Percentiles rank a stretch among this genome's conserved stretches.
These are phyloP conservation scores for Zele albiditarsus DNA, from an alignment of 2,888 invertebrate species.

Conservation along the genomic window DNA sequence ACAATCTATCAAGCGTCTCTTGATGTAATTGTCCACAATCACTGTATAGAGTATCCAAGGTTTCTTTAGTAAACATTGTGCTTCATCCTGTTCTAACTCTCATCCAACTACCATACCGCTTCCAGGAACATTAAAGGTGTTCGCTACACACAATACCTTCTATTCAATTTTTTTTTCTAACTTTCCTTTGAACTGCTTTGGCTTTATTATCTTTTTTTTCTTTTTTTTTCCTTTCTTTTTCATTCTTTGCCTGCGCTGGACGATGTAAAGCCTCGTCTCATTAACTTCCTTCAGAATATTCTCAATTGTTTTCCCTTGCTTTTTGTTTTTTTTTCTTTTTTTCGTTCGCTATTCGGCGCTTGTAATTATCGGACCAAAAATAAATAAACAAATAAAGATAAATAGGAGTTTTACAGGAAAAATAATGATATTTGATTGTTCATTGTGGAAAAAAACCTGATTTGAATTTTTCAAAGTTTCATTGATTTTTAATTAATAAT, in stretches of 20 bases:
- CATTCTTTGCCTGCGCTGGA: not conserved
- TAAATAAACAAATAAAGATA: not conserved
- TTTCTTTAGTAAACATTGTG: no score
- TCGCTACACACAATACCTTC: no score
- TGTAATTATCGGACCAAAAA: not conserved
- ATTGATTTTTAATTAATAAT: no score
- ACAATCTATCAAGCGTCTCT: not conserved
- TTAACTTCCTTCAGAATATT: not conserved
- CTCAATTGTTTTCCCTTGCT: constrained; percentile 5
- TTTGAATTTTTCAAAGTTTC: no score
- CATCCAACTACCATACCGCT: no score
- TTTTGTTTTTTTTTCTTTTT: not conserved
- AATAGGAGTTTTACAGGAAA: not conserved
- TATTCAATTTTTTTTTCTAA: not conserved
- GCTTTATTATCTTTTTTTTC: not conserved
- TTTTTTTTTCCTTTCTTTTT: not conserved
- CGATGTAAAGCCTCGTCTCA: not conserved
- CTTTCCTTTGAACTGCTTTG: not conserved
- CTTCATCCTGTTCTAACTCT: no score
- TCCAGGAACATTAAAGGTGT: no score
- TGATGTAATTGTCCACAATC: not conserved
- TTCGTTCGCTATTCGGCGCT: not conserved
- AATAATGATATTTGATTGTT: not conserved
- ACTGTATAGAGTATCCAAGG: no score
- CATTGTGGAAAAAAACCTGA: not conserved